Percentiles rank a stretch among this genome's conserved stretches.
Evolutionary conservation across 2,888 invertebrate species (phyloP).

Genomic region (Oligia strigilis): DNA sequence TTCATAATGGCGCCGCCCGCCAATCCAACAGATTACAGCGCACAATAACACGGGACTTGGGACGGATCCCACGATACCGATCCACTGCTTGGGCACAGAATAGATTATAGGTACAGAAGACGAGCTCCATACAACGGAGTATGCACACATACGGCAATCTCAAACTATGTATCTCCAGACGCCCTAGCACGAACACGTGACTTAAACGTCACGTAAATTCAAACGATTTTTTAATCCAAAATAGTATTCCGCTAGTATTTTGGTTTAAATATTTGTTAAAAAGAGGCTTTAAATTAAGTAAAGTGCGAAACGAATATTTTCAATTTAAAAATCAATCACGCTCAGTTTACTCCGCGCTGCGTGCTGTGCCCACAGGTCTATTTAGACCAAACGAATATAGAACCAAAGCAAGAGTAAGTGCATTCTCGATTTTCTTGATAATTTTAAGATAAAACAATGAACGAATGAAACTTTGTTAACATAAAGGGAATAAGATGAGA

Average conservation of each 20-base stretch:
- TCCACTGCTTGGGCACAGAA: conserved; percentile 2
- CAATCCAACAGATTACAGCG: conserved; percentile 60
- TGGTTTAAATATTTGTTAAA: background rate
- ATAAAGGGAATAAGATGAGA: background rate
- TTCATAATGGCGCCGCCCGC: conserved; percentile 61
- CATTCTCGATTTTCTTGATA: background rate
- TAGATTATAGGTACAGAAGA: conserved; percentile 3
- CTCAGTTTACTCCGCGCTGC: too few species aligned
- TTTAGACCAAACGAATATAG: too few species aligned
- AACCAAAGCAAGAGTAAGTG: background rate
- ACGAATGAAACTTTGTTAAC: background rate
- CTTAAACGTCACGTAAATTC: background rate
- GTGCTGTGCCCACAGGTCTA: too few species aligned
- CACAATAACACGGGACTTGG: conserved; percentile 52
- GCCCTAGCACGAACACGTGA: background rate
- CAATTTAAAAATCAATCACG: background rate
- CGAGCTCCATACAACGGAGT: background rate
- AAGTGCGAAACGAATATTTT: background rate
- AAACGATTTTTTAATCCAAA: background rate
- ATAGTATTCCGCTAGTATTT: background rate
- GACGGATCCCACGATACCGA: conserved; percentile 38
- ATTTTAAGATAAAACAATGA: background rate
- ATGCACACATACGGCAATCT: too few species aligned
- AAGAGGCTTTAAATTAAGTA: background rate
- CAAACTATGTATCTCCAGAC: background rate